Percentiles rank a stretch among this genome's conserved stretches.
These are phyloP conservation scores for Chiloscyllium punctatum DNA, from an alignment of 2,797 vertebrate species.

Conservation along the genomic window DNA sequence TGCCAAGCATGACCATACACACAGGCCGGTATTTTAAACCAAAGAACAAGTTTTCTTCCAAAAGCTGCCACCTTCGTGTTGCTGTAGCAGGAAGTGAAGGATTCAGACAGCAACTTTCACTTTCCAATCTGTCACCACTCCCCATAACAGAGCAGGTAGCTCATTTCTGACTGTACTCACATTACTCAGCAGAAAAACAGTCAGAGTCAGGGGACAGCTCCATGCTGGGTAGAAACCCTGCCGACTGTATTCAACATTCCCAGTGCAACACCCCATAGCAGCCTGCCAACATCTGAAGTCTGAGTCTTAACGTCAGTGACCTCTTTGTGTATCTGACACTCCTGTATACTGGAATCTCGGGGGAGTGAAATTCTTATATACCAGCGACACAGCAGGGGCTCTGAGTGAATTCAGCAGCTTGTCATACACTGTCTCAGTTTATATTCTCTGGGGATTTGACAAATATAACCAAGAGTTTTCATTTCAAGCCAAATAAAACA, in stretches of 20 bases:
- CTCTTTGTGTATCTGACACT: background rate
- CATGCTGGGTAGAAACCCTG: background rate
- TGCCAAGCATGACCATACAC: background rate
- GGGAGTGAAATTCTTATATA: no score
- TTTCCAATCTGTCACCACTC: background rate
- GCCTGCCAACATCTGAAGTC: background rate
- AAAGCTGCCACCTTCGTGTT: background rate
- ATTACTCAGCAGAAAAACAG: background rate
- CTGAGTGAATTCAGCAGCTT: no score
- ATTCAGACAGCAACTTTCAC: background rate
- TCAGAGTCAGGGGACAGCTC: background rate
- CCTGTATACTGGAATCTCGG: background rate
- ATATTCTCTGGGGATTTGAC: background rate
- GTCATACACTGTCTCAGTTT: background rate
- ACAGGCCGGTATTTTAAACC: background rate
- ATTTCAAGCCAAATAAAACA: no score
- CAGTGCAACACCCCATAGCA: background rate
- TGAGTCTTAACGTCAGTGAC: background rate
- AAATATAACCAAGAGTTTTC: background rate
- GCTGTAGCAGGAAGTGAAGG: background rate
- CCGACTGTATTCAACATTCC: background rate
- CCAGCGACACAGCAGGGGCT: background rate
- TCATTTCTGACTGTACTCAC: background rate
- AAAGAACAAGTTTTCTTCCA: background rate
- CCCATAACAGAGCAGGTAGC: background rate